Evolutionary conservation across 2,113 vertebrate species (phyloP), one percentile per base, ranked within the genome.

Genomic region (Otis tarda): DNA sequence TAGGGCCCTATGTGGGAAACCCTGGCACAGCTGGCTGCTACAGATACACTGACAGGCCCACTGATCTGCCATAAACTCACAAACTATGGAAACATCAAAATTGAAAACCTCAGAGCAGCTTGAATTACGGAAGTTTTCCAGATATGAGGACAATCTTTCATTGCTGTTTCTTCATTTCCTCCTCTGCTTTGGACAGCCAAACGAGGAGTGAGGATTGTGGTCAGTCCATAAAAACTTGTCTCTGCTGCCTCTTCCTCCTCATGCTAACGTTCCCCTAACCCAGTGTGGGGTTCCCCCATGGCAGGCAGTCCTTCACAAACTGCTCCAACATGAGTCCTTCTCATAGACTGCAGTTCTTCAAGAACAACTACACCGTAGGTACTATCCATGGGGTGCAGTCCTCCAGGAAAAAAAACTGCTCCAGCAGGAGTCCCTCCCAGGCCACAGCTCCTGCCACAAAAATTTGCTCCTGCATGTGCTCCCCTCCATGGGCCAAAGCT

Each of bases 151-250:
- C 3, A 41, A 19, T 14, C 15, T 74, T 60, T 69, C 47, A 61
- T 12, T 45, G 27, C 31, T 71, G 12, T 21, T 13, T 69, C 43
- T 61, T 65, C 6, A 27, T 24, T 30, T 77, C 14, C 35, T 77
- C 17, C 53, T 64, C 6, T 27, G 64, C 10, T 81, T 39, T 60
- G 43, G 45, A 73, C 10, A 77, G 10, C 11, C 43, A 76, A 33
- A 80, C 0, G 0, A 6, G 9, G 4, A 68, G 21, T 45, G 17
- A 8, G 24, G 24, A 53, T 16, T 53, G 7, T 18, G 45, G 50
- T 15, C 4, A 3, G 39, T 47, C 56, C 31, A 3, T 77, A 65
- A n/a, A 2, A 78, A 60, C 4, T 41, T 47, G 30, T 30, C 22
- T 75, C 52, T 53, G 41, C 52, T 1, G 2, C 21, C 75, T 14